These are phyloP conservation scores for Drosophila repleta DNA, from an alignment of 1,140 invertebrate genomes.

Conservation along the genomic window DNA sequence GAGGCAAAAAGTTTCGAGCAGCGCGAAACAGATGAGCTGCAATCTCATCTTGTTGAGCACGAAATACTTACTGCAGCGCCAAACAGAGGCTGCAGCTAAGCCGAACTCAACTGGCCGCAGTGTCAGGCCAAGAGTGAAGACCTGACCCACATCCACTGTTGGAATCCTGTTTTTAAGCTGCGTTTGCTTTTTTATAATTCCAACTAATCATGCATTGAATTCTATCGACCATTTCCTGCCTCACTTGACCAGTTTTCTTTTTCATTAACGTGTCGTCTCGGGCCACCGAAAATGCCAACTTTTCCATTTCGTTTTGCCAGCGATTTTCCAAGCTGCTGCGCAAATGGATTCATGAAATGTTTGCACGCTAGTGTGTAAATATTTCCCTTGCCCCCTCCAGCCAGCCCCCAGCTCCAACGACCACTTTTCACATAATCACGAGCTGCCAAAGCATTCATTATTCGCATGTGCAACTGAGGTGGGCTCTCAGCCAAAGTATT, in stretches of 20 bases:
- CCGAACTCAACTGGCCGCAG: background rate
- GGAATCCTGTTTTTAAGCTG: constrained; percentile 28
- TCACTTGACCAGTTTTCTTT: constrained; percentile 35
- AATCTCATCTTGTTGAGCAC: constrained; percentile 53
- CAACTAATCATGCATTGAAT: background rate
- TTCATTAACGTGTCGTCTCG: constrained; percentile 2
- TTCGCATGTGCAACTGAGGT: background rate
- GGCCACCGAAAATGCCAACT: constrained; percentile 40
- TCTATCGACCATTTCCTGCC: background rate
- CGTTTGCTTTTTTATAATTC: background rate
- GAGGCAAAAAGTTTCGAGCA: background rate
- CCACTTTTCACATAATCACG: constrained; percentile 12
- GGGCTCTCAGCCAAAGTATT: background rate
- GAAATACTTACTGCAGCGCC: constrained; percentile 28
- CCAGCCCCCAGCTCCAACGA: constrained; percentile 26
- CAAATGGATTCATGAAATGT: constrained; percentile 79
- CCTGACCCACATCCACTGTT: constrained; percentile 10
- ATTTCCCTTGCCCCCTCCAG: constrained; percentile 29
- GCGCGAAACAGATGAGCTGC: constrained; percentile 14
- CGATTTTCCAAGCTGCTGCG: constrained; percentile 67
- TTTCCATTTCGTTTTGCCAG: constrained; percentile 49
- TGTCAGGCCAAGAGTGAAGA: background rate
- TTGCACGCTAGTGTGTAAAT: constrained; percentile 66
- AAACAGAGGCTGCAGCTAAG: constrained; percentile 34
- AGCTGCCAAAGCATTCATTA: background rate